These are phyloP conservation scores for Dendrolimus houi DNA, from an alignment of 2,888 invertebrate genomes.

Conservation along the genomic window DNA sequence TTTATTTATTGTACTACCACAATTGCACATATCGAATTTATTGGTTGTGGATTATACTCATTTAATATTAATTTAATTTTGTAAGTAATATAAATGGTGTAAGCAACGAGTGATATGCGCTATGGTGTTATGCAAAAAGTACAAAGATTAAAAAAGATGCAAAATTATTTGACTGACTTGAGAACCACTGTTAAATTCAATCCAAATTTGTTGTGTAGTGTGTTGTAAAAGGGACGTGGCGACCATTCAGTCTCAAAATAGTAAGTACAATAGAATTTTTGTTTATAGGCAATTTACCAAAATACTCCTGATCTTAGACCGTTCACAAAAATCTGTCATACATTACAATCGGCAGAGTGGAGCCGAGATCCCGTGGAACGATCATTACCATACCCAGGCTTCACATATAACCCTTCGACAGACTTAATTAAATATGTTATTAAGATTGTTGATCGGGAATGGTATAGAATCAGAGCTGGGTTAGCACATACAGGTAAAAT, in stretches of 20 bases:
- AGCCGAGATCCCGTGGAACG: constrained; percentile 17
- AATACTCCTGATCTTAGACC: constrained; percentile 18
- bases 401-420: constrained; percentile 36
- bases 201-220: background rate
- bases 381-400: constrained; percentile 9
- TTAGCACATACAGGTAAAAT: constrained; percentile 47
- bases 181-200: background rate
- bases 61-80: too few species aligned
- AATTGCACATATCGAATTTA: too few species aligned
- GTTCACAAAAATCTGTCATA: constrained; percentile 35
- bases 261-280: background rate
- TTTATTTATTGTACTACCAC: too few species aligned
- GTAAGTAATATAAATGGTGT: too few species aligned
- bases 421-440: constrained; percentile 59
- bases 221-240: background rate
- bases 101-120: too few species aligned
- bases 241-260: too few species aligned
- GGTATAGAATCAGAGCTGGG: constrained; percentile 53
- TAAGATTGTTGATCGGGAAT: constrained; percentile 64
- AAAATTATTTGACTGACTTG: too few species aligned
- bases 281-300: constrained; percentile 30
- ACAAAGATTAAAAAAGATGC: too few species aligned
- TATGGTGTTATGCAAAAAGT: too few species aligned
- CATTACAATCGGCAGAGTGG: constrained; percentile 39
- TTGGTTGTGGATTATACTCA: too few species aligned